A percentile compares a stretch with the other conserved stretches of the same genome.
phyloP scores from a whole-genome alignment of 2,797 vertebrate genomes.

The Paratrypauchen microcephalus region DNA sequence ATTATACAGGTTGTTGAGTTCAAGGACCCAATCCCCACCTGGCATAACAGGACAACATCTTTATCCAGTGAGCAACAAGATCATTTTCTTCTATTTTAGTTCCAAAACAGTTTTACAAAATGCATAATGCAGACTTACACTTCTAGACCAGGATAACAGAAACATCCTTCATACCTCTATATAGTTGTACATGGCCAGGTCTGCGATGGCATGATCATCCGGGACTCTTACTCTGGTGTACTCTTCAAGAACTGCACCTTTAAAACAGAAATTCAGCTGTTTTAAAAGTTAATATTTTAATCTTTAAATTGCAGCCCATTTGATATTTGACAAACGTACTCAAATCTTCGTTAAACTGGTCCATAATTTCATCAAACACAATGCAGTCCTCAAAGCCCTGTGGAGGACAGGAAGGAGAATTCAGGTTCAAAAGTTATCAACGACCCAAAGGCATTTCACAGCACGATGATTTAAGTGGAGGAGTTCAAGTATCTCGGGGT shows the following conservation, averaged over 20 bases:
- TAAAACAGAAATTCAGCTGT: background rate
- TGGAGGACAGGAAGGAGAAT: constrained; percentile 17
- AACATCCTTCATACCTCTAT: constrained; percentile 78
- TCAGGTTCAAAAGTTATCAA: background rate
- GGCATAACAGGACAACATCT: no score
- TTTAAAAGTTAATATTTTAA: background rate
- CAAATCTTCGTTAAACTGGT: constrained; percentile 85
- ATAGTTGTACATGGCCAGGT: constrained; percentile 98
- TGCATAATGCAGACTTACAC: background rate
- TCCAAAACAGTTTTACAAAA: background rate
- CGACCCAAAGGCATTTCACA: no score
- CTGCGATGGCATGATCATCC: constrained; percentile 91
- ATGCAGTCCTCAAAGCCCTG: constrained; percentile 98
- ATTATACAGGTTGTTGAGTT: no score
- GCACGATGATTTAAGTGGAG: no score
- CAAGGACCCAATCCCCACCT: no score
- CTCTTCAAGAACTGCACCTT: constrained; percentile 86
- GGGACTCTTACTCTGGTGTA: constrained; percentile 89
- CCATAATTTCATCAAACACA: constrained; percentile 92
- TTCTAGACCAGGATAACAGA: no score
- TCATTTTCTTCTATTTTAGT: no score
- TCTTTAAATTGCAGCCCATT: constrained; percentile 9
- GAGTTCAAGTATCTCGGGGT: no score
- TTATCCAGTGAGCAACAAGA: no score
- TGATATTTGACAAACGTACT: constrained; percentile 74